A percentile compares a stretch with the other conserved stretches of the same genome.
These are phyloP conservation scores for Leucophenga montana DNA, from an alignment of 2,888 invertebrate species.

Conservation along the genomic window DNA sequence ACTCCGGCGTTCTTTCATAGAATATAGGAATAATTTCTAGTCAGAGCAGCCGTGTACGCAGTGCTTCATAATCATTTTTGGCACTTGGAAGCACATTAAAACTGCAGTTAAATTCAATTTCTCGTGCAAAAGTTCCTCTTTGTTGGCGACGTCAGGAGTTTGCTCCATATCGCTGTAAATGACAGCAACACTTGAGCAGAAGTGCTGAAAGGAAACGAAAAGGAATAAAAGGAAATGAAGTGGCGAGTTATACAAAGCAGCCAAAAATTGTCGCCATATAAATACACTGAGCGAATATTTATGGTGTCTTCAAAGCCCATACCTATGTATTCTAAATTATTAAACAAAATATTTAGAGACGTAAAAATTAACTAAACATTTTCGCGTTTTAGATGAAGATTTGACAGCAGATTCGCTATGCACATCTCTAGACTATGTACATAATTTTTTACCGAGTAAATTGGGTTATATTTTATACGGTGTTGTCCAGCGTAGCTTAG, in stretches of 20 bases:
- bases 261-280: constrained; percentile 57
- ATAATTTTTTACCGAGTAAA: too few relatives aligned
- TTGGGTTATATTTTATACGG: too few relatives aligned
- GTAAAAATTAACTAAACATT: too few relatives aligned
- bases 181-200: constrained; percentile 47
- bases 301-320: constrained; percentile 50
- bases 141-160: background rate
- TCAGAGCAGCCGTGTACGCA: too few relatives aligned
- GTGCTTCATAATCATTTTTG: constrained; percentile 6
- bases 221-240: constrained; percentile 16
- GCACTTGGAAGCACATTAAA: constrained; percentile 39
- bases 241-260: constrained; percentile 55
- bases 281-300: constrained; percentile 26
- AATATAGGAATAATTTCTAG: too few relatives aligned
- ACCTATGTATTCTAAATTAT: background rate
- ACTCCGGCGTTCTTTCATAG: too few relatives aligned
- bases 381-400: too few relatives aligned
- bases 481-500: too few relatives aligned
- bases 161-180: constrained; percentile 48
- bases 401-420: too few relatives aligned
- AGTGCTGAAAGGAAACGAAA: background rate
- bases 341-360: constrained; percentile 35
- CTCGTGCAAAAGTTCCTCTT: constrained; percentile 35
- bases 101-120: constrained; percentile 66
- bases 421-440: too few relatives aligned